phyloP scores from a whole-genome alignment of 2,888 invertebrate genomes.

The Parnassius mnemosyne region DNA sequence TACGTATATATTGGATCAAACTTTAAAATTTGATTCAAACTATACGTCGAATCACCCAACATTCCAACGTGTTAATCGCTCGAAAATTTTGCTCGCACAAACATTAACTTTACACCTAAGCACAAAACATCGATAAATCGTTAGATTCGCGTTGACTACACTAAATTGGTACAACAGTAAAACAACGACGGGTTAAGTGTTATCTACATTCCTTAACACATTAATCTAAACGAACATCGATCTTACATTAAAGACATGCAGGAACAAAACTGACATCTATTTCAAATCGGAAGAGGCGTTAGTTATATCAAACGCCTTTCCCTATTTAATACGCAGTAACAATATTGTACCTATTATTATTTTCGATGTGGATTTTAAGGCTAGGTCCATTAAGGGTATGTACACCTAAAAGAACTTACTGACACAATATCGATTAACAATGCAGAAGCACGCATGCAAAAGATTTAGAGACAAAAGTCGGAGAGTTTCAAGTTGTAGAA shows the following conservation, averaged over 20 bases:
- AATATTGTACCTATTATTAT: slow-evolving; percentile 62
- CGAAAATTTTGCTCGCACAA: slow-evolving; percentile 72
- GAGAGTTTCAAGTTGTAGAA: slow-evolving; percentile 25
- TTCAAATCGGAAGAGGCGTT: slow-evolving; percentile 34
- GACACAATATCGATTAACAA: slow-evolving; percentile 59
- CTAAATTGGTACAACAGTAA: slow-evolving; percentile 55
- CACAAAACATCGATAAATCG: slow-evolving; percentile 71
- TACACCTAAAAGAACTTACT: slow-evolving; percentile 70
- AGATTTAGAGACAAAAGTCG: slow-evolving; percentile 72
- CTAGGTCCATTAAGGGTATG: slow-evolving; percentile 70
- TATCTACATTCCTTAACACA: slow-evolving; percentile 60
- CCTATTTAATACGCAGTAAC: slow-evolving; percentile 37
- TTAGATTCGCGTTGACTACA: slow-evolving; percentile 58
- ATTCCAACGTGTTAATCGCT: slow-evolving; percentile 53
- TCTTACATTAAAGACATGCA: slow-evolving; percentile 72
- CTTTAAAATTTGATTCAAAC: slow-evolving; percentile 1
- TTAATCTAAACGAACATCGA: slow-evolving; percentile 66
- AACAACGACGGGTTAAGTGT: slow-evolving; percentile 47
- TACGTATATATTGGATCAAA: too few relatives aligned
- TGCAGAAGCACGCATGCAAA: slow-evolving; percentile 78
- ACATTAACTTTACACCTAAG: slow-evolving; percentile 69
- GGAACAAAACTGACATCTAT: slow-evolving; percentile 57
- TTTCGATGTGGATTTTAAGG: slow-evolving; percentile 79
- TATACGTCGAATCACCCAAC: slow-evolving; percentile 25
- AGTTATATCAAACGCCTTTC: slow-evolving; percentile 21